Evolutionary conservation across 1,140 invertebrate species (phyloP).

Genomic region (Solen grandis): DNA sequence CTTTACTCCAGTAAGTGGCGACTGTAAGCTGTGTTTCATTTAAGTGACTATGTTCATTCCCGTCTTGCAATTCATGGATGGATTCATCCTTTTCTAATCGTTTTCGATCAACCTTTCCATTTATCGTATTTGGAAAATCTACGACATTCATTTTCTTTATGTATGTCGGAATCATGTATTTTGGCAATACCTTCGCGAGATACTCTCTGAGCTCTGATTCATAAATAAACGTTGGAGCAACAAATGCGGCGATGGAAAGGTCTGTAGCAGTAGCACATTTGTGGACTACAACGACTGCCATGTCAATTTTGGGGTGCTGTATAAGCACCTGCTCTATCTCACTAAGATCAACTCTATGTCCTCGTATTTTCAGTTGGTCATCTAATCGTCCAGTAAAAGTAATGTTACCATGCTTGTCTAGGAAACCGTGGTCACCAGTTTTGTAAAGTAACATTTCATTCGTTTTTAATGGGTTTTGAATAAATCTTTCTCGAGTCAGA

Average conservation of each 20-base stretch:
- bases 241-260: constrained; percentile 61
- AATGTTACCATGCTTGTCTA: constrained; percentile 60
- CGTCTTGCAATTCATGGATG: constrained; percentile 54
- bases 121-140: constrained; percentile 65
- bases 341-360: constrained; percentile 64
- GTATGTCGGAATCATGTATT: constrained; percentile 67
- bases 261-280: constrained; percentile 54
- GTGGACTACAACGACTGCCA: constrained; percentile 65
- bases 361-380: constrained; percentile 69
- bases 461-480: constrained; percentile 56
- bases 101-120: constrained; percentile 68
- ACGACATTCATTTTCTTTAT: constrained; percentile 61
- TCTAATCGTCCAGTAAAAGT: constrained; percentile 67
- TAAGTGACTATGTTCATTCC: constrained; percentile 57
- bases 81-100: constrained; percentile 60
- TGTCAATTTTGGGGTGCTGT: constrained; percentile 65
- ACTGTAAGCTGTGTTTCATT: constrained; percentile 64
- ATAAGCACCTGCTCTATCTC: constrained; percentile 70
- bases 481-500: constrained; percentile 57
- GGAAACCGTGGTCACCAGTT: constrained; percentile 67
- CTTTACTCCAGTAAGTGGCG: constrained; percentile 60
- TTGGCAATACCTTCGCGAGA: constrained; percentile 61
- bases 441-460: constrained; percentile 58
- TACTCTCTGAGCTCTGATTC: constrained; percentile 64
- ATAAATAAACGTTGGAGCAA: constrained; percentile 64